Percentiles rank a stretch among this genome's conserved stretches.
Conservation (phyloP, 2,113 vertebrate species). For the Crotalus tigris region DNA sequence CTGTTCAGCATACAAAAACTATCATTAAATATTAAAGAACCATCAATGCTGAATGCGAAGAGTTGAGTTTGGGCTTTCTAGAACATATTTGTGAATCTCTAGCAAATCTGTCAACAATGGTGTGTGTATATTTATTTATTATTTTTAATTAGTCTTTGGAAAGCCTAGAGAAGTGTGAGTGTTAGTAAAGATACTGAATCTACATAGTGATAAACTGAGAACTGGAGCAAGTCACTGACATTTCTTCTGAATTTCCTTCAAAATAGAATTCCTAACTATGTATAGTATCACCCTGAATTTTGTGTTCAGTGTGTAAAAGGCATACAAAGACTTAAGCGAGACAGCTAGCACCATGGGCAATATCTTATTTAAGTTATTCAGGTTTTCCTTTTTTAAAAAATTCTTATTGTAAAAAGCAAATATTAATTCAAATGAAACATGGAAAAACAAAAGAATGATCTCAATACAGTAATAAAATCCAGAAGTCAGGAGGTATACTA, state of each 20-base stretch:
- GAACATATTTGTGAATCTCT: background rate
- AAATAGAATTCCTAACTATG: background rate
- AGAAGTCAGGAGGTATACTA: background rate
- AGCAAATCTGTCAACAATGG: background rate
- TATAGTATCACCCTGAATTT: background rate
- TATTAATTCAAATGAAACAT: background rate
- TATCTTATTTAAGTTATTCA: too few relatives aligned
- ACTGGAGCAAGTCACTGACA: background rate
- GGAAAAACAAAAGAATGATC: background rate
- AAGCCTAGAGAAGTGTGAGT: background rate
- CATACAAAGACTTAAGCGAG: background rate
- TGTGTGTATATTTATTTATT: background rate
- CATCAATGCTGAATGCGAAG: background rate
- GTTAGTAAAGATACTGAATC: background rate
- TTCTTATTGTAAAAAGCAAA: background rate
- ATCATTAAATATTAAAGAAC: background rate
- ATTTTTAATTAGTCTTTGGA: background rate
- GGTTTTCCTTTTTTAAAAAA: too few relatives aligned
- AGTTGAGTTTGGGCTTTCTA: background rate
- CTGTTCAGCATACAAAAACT: background rate
- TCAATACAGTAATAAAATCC: background rate
- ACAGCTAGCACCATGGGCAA: background rate
- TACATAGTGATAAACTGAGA: background rate
- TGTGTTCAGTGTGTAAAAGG: background rate
- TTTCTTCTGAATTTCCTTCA: background rate